phyloP scores from a whole-genome alignment of 1,140 invertebrate species.

The Papilio dardanus region DNA sequence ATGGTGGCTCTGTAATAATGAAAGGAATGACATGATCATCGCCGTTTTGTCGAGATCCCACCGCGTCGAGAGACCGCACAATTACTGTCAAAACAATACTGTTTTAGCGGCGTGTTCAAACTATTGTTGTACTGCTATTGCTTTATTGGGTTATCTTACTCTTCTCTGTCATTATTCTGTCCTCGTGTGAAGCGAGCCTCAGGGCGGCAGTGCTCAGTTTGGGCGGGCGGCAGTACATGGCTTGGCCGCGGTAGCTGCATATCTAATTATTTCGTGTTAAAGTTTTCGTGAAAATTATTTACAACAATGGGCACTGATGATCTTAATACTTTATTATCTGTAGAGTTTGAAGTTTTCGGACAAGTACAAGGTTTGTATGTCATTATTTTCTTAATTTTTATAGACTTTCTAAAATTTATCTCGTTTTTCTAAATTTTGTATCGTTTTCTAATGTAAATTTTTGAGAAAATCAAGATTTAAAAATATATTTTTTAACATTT shows the following conservation, averaged over 20 bases:
- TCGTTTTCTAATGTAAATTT: background rate
- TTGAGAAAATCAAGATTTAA: no score
- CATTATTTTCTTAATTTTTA: background rate
- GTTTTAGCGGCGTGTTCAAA: background rate
- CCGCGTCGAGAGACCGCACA: no score
- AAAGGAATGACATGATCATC: no score
- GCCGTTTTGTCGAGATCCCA: no score
- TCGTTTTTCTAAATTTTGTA: background rate
- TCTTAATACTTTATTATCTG: conserved; percentile 86
- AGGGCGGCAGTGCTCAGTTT: conserved; percentile 49
- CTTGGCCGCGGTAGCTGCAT: background rate
- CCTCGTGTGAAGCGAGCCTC: background rate
- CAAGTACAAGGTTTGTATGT: conserved; percentile 91
- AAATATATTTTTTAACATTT: no score
- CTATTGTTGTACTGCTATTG: background rate
- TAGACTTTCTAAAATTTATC: background rate
- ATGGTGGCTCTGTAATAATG: no score
- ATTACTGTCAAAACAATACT: no score
- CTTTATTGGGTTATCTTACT: no score
- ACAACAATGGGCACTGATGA: conserved; percentile 84
- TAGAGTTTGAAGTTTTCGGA: conserved; percentile 94
- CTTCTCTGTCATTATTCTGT: background rate
- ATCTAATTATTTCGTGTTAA: conserved; percentile 11
- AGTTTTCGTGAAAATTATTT: conserved; percentile 24
- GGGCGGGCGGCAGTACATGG: conserved; percentile 60